Evolutionary conservation across 2,888 invertebrate genomes (phyloP), one percentile per base, ranked within the genome.

Genomic region (Miltochrista miniata): DNA sequence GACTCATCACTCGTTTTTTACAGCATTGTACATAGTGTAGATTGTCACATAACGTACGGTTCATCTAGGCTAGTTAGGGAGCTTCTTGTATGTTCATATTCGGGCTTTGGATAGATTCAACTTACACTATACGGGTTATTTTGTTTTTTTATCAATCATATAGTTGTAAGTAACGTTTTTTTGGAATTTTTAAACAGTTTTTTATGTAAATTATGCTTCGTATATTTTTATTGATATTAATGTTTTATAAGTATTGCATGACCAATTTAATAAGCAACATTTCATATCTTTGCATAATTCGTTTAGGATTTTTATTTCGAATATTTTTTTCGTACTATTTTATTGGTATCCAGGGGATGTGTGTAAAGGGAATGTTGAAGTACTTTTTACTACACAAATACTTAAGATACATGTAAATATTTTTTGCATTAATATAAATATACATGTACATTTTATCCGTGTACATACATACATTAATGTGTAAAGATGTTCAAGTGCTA

Each of bases 371-470:
- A 77, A 75, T 73, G 80, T 76, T 80, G 83, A 86, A 87, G 85
- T 87, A 88, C 87, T 89, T 87, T 87, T 87, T 83, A 75, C 81
- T 63, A 78, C 72, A 74, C 75, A 81, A 80, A 72, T 77, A 74
- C 79, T 74, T 85, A 83, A 80, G 83, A 71, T 36, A 74, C 68
- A 59, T 90, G 90, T 91, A 90, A 83, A 90, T 90, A 91, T 87
- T 80, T 85, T 90, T 90, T 88, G 87, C 87, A 81, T 83, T 81
- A 81, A 81, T 80, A 79, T 66, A 82, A 69, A 24, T 77, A 77
- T 81, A 81, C 76, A 10, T 85, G 81, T 81, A 81, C 74, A 78
- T 77, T 74, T 48, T 68, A 79, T 65, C 62, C 75, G 74, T 84
- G 85, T 86, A 85, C 79, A 86, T 85, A 87, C 81, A 75, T 74